These are phyloP conservation scores for Lepetodrilus schrolli DNA, from an alignment of 2,888 invertebrate genomes.

Conservation along the genomic window DNA sequence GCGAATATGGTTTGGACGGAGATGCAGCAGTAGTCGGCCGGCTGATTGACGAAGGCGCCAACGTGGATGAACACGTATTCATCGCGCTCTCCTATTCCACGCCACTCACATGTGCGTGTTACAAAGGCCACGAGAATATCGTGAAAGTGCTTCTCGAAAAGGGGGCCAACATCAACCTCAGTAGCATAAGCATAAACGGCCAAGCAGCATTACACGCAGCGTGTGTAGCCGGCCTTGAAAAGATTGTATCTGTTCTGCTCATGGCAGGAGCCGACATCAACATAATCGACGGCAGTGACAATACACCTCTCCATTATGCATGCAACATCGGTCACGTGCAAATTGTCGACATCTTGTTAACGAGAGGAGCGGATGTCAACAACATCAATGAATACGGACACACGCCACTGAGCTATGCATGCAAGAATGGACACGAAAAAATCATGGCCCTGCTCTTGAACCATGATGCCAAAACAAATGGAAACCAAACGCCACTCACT, in stretches of 20 bases:
- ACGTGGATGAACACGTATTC: neutral
- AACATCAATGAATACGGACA: neutral
- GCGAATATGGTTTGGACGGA: neutral
- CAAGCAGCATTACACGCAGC: neutral
- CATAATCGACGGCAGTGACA: neutral
- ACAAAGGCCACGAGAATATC: neutral
- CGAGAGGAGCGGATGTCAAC: neutral
- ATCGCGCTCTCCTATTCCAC: neutral
- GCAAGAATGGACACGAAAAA: neutral
- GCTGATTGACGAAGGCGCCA: neutral
- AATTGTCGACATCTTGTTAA: neutral
- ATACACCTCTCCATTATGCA: neutral
- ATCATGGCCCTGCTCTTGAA: neutral
- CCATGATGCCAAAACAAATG: neutral
- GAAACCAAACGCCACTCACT: too few species aligned
- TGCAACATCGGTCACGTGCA: neutral
- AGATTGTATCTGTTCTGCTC: neutral
- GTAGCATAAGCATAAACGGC: neutral
- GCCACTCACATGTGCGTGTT: neutral
- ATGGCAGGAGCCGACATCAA: neutral
- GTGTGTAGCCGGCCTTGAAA: neutral
- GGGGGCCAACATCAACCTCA: neutral
- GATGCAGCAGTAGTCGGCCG: neutral
- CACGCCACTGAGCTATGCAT: neutral
- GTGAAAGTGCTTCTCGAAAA: neutral